phyloP scores from a whole-genome alignment of 92 coral and sea anemone genomes.

The Chrysogorgia sp. region DNA sequence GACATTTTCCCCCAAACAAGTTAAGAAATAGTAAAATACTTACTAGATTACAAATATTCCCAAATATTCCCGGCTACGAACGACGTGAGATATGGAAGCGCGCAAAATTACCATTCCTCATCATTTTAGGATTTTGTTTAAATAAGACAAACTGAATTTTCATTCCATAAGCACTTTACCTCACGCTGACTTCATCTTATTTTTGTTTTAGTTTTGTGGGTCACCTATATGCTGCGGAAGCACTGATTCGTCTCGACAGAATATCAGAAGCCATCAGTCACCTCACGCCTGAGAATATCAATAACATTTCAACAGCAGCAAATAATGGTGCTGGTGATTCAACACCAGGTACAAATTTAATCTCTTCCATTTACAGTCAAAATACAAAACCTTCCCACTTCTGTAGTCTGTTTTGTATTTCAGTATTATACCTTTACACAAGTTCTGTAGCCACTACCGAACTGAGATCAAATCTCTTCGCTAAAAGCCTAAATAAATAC shows the following conservation, averaged over 20 bases:
- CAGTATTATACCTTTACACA: too few species aligned
- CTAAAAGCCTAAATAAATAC: too few species aligned
- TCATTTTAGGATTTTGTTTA: background rate
- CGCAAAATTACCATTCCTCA: background rate
- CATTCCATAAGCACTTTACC: background rate
- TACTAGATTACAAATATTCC: background rate
- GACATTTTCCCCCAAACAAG: too few species aligned
- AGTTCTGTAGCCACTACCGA: too few species aligned
- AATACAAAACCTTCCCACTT: background rate
- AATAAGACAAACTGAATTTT: too few species aligned
- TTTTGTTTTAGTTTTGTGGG: slow-evolving; percentile 74
- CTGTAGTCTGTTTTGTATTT: background rate
- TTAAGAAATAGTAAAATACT: too few species aligned
- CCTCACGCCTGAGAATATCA: slow-evolving; percentile 82
- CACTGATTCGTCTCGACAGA: slow-evolving; percentile 77
- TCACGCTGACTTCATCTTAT: background rate
- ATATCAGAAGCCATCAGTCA: slow-evolving; percentile 90
- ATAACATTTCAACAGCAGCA: slow-evolving; percentile 41
- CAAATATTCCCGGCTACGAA: background rate
- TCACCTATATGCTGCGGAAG: slow-evolving; percentile 93
- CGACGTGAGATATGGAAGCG: background rate
- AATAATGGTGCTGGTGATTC: slow-evolving; percentile 17
- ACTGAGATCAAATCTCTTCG: too few species aligned
- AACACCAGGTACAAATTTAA: slow-evolving; percentile 11
- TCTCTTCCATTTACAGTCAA: background rate